Conservation (phyloP, 2,888 invertebrate genomes). For the Periphyllus acericola region DNA sequence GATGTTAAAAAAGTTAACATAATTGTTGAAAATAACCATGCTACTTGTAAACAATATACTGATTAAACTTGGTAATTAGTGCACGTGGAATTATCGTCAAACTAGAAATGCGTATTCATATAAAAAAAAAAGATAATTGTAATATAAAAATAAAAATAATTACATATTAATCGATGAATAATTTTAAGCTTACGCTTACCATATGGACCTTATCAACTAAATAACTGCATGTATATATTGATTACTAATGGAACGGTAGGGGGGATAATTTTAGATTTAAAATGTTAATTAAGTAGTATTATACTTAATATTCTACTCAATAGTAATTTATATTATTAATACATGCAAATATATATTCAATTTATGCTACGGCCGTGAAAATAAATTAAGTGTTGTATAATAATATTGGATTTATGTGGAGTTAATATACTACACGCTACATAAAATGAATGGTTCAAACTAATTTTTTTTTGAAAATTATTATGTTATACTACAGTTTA, state of each 20-base stretch:
- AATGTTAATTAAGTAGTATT: background rate
- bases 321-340: background rate
- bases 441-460: background rate
- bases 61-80: slow-evolving; percentile 6
- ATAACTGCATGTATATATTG: background rate
- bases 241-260: background rate
- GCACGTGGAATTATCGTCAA: background rate
- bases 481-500: background rate
- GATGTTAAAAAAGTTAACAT: background rate
- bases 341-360: background rate
- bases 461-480: background rate
- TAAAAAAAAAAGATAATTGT: background rate
- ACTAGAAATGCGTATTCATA: background rate
- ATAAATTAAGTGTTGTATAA: background rate
- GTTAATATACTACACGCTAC: background rate
- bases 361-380: background rate
- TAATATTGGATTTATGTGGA: background rate
- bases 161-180: slow-evolving; percentile 3
- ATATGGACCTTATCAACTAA: background rate
- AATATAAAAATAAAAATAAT: background rate
- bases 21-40: background rate
- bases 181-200: background rate
- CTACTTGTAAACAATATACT: background rate
- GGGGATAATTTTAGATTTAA: slow-evolving; percentile 10
- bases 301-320: background rate